Evolutionary conservation across 2,888 invertebrate species (phyloP).

Genomic region (Drosophila percnosoma): DNA sequence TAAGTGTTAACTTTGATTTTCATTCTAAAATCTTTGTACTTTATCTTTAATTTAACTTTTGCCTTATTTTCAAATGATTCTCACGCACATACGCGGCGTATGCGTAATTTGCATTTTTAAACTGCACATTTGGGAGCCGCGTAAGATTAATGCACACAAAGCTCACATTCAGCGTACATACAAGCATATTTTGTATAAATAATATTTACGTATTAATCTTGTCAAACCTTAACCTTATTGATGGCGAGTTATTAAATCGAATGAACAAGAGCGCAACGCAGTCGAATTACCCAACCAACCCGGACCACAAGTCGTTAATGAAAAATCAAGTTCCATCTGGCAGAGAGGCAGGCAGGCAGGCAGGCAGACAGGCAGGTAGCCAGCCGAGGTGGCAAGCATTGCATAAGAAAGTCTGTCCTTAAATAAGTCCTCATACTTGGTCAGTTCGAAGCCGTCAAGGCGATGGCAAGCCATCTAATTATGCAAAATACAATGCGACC

Average conservation of each 20-base stretch:
- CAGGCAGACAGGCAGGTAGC: conserved; percentile 20
- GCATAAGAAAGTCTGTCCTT: conserved; percentile 37
- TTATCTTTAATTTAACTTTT: neutral
- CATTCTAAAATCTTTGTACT: neutral
- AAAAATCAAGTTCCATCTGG: conserved; percentile 61
- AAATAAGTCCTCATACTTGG: conserved; percentile 50
- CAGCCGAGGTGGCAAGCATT: conserved; percentile 15
- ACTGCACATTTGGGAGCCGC: conserved; percentile 44
- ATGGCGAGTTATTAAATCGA: conserved; percentile 67
- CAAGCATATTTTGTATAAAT: conserved; percentile 18
- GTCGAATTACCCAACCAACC: conserved; percentile 31
- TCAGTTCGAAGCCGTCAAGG: conserved; percentile 51
- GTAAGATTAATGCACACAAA: conserved; percentile 59
- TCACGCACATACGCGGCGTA: conserved; percentile 39
- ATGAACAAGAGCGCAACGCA: conserved; percentile 32
- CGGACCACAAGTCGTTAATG: conserved; percentile 62
- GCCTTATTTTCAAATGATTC: neutral
- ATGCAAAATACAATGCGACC: conserved; percentile 68
- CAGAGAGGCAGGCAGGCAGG: conserved; percentile 25
- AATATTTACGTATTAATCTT: conserved; percentile 53
- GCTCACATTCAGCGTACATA: conserved; percentile 15
- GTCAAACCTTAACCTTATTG: conserved; percentile 45
- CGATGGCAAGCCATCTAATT: conserved; percentile 67
- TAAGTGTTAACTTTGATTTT: neutral
- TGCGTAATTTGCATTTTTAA: conserved; percentile 48